Base-by-base conservation (phyloP, 2,113 vertebrate species). In the Elachura formosa region DNA sequence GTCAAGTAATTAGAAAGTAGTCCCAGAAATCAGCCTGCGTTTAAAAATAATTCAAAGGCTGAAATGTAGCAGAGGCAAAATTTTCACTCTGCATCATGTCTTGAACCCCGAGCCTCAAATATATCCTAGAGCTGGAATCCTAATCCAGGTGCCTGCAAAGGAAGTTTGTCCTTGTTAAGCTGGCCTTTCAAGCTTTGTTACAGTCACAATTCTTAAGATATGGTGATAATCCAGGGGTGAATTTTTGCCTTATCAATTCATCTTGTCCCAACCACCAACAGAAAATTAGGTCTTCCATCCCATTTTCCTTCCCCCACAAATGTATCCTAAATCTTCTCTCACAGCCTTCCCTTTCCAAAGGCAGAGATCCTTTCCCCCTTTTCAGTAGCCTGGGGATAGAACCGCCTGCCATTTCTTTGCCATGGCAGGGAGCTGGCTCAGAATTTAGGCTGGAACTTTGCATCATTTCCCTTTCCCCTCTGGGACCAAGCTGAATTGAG, bases 31-130 rank as follows among this genome's bases (percentile, higher is more conserved):
- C 20, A 36, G 23, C 6, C 6, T 52, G 36, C 10, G 14, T 86
- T 79, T 52, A 12, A 73, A 82, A 83, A 80, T 9, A 80, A 54
- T 41, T 29, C 25, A 73, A 29, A 8, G 34, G 13, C 6, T 56
- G 29, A 11, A 45, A 7, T 38, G 54, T 73, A n/a, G 14, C 15
- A 66, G 41, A 77, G 68, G 25, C 5, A 83, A 88, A 46, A 62
- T 40, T 33, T 52, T 64, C 12, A 2, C 7, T 64, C 11, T 62
- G 26, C 7, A 1, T 14, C 0, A 0, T n/a, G 28, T n/a, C 29
- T 36, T 14, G 13, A 76, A 29, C 14, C 7, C 12, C 33, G 16
- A 46, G 10, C 38, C 38, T 25, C 20, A 72, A 56, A 76, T 20
- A 43, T 1, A 7, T 23, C 31, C 20, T 21, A 22, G 41, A 66